These are phyloP conservation scores for Porphyrio hochstetteri DNA, from an alignment of 2,113 vertebrate species.

Conservation along the genomic window DNA sequence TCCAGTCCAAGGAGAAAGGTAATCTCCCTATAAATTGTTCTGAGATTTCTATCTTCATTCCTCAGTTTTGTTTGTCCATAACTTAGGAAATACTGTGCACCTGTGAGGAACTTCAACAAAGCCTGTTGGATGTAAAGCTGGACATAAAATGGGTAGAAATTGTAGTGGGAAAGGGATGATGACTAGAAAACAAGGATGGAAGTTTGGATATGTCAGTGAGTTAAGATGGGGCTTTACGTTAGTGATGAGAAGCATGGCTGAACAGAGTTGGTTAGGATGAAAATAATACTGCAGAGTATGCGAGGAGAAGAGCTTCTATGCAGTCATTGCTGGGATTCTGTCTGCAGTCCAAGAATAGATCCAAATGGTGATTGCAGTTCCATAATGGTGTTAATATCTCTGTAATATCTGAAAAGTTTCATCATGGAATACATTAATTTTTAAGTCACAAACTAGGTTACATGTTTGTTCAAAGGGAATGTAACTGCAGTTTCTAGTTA, in stretches of 20 bases:
- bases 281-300: background rate
- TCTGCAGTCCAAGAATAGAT: background rate
- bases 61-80: background rate
- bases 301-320: background rate
- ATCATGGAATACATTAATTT: background rate
- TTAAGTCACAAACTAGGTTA: background rate
- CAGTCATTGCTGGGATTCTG: background rate
- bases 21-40: background rate
- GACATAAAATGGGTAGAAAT: background rate
- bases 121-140: background rate
- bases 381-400: background rate
- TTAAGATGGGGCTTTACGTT: background rate
- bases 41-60: background rate
- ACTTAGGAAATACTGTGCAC: background rate
- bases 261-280: background rate
- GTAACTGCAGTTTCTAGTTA: background rate
- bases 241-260: background rate
- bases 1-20: background rate
- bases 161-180: background rate
- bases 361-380: background rate
- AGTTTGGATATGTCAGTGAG: background rate
- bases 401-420: background rate
- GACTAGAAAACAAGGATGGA: background rate
- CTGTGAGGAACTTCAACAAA: background rate
- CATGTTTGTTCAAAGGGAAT: background rate